Evolutionary conservation across 2,113 vertebrate species (phyloP).

Genomic region (Crotophaga sulcirostris): DNA sequence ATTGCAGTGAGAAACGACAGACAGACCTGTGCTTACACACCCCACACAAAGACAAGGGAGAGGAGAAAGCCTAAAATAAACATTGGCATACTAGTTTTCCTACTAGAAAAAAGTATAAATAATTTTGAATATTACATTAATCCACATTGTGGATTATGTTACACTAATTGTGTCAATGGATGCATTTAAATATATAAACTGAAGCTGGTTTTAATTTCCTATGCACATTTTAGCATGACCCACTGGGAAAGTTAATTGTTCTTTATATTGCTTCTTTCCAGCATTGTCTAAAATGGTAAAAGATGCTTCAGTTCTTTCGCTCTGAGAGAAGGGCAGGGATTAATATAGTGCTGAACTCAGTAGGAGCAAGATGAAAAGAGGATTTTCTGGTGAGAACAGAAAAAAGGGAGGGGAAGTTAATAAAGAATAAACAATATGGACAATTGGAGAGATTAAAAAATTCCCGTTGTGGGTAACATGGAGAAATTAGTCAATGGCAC

Average conservation of each 20-base stretch:
- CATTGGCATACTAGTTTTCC: background rate
- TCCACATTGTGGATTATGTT: background rate
- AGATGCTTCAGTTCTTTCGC: background rate
- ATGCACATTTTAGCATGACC: background rate
- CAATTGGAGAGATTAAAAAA: background rate
- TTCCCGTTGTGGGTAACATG: background rate
- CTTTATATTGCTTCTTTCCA: conserved; percentile 5
- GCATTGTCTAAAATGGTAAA: background rate
- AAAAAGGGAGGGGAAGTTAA: background rate
- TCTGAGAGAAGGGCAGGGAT: background rate
- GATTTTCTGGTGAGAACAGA: background rate
- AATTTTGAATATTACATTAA: background rate
- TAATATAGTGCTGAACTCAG: background rate
- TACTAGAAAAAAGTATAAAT: background rate
- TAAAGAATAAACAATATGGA: background rate
- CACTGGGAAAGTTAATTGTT: background rate
- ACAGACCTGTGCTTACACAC: background rate
- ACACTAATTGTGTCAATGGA: background rate
- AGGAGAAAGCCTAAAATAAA: background rate
- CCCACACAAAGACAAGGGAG: background rate
- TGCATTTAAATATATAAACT: background rate
- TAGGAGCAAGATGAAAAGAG: background rate
- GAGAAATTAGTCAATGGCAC: background rate
- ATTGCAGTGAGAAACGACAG: background rate
- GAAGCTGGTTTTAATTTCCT: conserved; percentile 36